Evolutionary conservation across 2,797 vertebrate species (phyloP), one percentile per base, ranked within the genome.

Genomic region (Crypturellus tataupa): DNA sequence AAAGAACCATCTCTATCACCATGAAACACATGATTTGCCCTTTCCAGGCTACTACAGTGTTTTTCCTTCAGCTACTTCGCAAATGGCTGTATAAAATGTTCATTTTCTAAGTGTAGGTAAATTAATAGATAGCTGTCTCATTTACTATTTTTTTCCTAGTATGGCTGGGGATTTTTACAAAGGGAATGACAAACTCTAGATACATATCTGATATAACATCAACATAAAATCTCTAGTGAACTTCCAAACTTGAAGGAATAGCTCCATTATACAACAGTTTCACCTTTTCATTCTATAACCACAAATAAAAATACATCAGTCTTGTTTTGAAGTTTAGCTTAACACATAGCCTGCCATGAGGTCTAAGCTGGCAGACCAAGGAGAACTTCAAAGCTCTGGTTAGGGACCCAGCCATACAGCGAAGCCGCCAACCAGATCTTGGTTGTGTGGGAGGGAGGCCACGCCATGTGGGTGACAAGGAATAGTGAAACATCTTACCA

Each of bases 1-100:
- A 76, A 88, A 77, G 67, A 88, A 53, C 8, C 56, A 15, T 59
- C 71, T 84, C 70, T 86, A 35, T 73, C 51, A 87, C 31, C 16
- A 33, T 0, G 6, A 63, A 94, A 59, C 16, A 81, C 0, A 46
- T 35, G 1, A 81, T 76, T 67, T 86, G 12, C 64, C 46, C 39
- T 44, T 90, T 90, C 37, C 73, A 92, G 63, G 67, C 60, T 16
- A 68, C 12, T 18, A 40, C 2, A 80, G 47, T 27, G 18, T 18
- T 58, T 75, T 71, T 33, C 60, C 59, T 81, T 86, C 16, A 47
- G 39, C 11, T 56, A 25, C 39, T 72, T 37, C 58, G 25, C 23
- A 65, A 24, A 56, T 40, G 15, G 25, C 4, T 70, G 44, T 49
- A 10, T 53, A 71, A 73, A 75, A 13, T 85, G 64, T 18, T 80